These are phyloP conservation scores for Nothura maculosa DNA, from an alignment of 2,797 vertebrate species.

Conservation along the genomic window DNA sequence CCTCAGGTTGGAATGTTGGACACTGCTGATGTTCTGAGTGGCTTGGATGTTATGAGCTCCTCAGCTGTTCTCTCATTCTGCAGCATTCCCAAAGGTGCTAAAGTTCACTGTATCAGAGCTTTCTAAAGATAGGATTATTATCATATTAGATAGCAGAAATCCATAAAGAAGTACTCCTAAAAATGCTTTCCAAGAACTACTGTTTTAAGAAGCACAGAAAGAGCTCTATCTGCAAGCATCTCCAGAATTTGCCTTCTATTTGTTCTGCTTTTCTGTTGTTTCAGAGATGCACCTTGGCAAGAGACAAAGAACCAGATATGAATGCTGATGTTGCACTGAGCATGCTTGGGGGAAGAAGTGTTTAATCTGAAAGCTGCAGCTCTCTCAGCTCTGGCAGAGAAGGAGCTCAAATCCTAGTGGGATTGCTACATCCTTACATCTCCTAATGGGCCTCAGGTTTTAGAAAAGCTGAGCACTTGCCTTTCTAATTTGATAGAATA, in stretches of 20 bases:
- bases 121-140: neutral
- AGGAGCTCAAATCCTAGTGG: neutral
- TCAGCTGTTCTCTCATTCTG: neutral
- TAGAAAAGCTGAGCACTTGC: neutral
- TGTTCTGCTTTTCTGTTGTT: neutral
- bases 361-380: neutral
- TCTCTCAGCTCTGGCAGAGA: neutral
- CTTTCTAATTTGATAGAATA: neutral
- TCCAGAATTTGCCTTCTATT: neutral
- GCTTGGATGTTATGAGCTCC: neutral
- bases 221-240: neutral
- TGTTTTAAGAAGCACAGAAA: neutral
- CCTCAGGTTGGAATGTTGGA: neutral
- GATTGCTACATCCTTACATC: neutral
- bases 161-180: neutral
- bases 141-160: neutral
- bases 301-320: neutral
- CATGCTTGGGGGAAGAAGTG: neutral
- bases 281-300: neutral
- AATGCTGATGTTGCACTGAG: neutral
- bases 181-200: neutral
- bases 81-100: neutral
- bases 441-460: neutral
- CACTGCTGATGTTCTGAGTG: neutral
- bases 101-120: neutral